Conservation (phyloP, 2,113 vertebrate species). For the Podarcis cretensis region DNA sequence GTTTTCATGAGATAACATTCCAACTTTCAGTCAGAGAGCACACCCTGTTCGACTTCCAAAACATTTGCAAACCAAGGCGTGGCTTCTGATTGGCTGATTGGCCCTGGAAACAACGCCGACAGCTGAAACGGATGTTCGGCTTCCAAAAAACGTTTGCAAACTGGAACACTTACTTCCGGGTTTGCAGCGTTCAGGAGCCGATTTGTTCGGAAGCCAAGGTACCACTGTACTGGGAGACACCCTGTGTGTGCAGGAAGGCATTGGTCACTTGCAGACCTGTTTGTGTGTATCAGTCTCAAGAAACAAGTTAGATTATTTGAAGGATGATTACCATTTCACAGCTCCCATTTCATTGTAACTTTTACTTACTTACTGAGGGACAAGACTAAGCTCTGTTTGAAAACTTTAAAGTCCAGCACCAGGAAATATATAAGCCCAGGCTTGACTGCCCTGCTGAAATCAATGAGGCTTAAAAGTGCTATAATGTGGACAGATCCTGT, state of each 20-base stretch:
- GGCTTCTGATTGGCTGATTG: too few relatives aligned
- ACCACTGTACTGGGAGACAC: too few relatives aligned
- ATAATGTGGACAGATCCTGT: neutral
- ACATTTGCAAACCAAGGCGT: too few relatives aligned
- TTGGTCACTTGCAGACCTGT: neutral
- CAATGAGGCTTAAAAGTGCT: neutral
- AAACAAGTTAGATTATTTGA: neutral
- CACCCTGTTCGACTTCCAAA: too few relatives aligned
- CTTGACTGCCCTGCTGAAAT: neutral
- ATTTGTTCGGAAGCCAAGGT: too few relatives aligned
- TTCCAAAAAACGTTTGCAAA: too few relatives aligned
- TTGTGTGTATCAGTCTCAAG: neutral
- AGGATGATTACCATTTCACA: accelerated
- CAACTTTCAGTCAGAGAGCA: neutral
- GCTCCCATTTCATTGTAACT: neutral
- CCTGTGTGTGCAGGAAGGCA: neutral
- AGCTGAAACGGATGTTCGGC: too few relatives aligned
- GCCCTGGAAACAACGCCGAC: too few relatives aligned
- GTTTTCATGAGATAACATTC: neutral
- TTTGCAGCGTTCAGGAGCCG: too few relatives aligned
- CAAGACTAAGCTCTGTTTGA: neutral
- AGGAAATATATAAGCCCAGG: neutral
- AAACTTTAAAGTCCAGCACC: neutral
- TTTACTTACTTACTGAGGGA: neutral
- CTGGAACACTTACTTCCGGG: too few relatives aligned